Conservation (phyloP, 2,797 vertebrate genomes). For the Danio aesculapii region DNA sequence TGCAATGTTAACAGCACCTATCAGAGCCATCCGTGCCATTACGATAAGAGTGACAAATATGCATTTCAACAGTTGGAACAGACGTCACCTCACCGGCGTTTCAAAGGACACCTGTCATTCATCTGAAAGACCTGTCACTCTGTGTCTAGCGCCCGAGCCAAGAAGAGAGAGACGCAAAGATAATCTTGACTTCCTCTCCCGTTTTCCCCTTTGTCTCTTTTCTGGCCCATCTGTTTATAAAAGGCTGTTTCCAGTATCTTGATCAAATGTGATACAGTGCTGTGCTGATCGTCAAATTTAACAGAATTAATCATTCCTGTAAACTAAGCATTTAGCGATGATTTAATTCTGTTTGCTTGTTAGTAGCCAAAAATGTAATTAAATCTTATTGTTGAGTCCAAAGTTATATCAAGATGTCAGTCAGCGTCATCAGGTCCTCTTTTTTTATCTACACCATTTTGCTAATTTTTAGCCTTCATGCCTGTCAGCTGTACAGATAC, state of each 20-base stretch:
- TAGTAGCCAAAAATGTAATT: neutral
- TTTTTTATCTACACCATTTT: neutral
- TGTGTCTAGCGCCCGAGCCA: conserved; percentile 87
- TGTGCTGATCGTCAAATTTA: neutral
- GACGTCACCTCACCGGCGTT: conserved; percentile 94
- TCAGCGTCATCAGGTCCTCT: neutral
- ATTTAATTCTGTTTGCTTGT: no score
- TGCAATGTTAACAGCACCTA: conserved; percentile 99
- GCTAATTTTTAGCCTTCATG: neutral
- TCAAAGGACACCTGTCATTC: conserved; percentile 99
- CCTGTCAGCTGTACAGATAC: neutral
- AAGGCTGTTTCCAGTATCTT: conserved; percentile 12
- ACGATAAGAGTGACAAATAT: conserved; percentile 99
- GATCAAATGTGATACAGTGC: neutral
- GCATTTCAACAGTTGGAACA: conserved; percentile 99
- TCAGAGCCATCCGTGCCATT: conserved; percentile 99
- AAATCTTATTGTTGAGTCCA: neutral
- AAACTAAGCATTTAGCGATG: neutral
- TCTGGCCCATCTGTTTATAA: conserved; percentile 17
- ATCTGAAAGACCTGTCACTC: conserved; percentile 98
- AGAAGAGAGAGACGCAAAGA: conserved; percentile 91
- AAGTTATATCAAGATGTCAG: neutral
- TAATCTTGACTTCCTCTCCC: conserved; percentile 93
- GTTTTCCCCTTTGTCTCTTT: conserved; percentile 47
- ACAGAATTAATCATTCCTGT: neutral